Evolutionary conservation across 2,888 invertebrate genomes (phyloP), one percentile per base, ranked within the genome.

Genomic region (Microplitis manilae): DNA sequence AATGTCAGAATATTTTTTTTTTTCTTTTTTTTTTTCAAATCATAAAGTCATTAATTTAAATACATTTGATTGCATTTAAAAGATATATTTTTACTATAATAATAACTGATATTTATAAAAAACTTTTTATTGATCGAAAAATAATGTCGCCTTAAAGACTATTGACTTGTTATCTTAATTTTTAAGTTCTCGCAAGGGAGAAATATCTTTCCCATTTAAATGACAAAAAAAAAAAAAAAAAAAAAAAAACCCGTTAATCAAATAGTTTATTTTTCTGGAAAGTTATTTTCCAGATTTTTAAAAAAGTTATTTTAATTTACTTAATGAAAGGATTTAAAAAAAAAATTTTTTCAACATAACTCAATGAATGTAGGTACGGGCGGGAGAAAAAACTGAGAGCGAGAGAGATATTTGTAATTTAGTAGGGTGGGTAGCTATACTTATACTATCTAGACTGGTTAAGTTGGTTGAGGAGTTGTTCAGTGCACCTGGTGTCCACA

Each of bases 401-500:
- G 61, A 39, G 9, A 61, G 61, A 68, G 13, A 65, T 30, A 30
- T 65, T 65, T 9, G 30, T 65, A 30, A 65, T 65, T 13, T 30
- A 38, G 65, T 30, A 30, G 20, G 20, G 13, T 13, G 38, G 13
- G 65, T 65, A 65, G 8, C 38, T 71, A 71, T 8, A 17, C 20
- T 9, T 8, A 40, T 41, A 70, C n/a, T 70, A 30, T 30, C 30
- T 30, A 30, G 50, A 50, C 50, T 50, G 50, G 50, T 50, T 8
- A 50, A 8, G 62, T 38, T 71, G 39, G n/a, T 59, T 70, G 61
- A 61, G 38, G 71, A 40, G 61, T 40, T 38, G 61, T 71, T 71
- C 20, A 71, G 39, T n/a, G 61, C 71, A 71, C 71, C 71, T 71
- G 71, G 62, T 71, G 71, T 61, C 71, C n/a, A 60, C 70, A 50